Evolutionary conservation across 1,140 invertebrate genomes (phyloP).

Genomic region (Phthorimaea operculella): DNA sequence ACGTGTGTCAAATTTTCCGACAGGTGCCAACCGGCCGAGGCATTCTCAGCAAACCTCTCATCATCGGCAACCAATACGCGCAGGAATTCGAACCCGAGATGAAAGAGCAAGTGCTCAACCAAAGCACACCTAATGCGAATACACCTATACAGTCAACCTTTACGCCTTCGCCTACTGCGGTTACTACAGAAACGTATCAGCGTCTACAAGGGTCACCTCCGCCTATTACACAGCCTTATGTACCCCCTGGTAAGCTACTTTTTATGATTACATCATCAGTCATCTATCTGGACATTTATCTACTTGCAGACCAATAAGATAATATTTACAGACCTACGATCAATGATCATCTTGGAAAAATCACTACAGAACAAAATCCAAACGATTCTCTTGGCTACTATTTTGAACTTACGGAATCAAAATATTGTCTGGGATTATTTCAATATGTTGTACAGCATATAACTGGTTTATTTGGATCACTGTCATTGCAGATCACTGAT

Average conservation of each 20-base stretch:
- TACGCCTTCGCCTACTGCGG: conserved; percentile 21
- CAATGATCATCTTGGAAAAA: too few relatives aligned
- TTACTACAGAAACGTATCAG: conserved; percentile 16
- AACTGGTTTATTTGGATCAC: too few relatives aligned
- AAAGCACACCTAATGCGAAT: conserved; percentile 13
- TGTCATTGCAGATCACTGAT: too few relatives aligned
- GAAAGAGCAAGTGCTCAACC: conserved; percentile 29
- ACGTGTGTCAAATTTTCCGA: background rate
- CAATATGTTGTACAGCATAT: too few relatives aligned
- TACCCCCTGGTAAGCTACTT: conserved; percentile 47
- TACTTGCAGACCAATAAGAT: too few relatives aligned
- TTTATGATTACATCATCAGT: too few relatives aligned
- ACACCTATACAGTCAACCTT: conserved; percentile 9
- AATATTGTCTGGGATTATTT: too few relatives aligned
- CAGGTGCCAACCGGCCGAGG: conserved; percentile 53
- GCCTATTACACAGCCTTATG: conserved; percentile 41
- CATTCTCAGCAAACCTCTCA: conserved; percentile 46
- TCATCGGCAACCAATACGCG: conserved; percentile 62
- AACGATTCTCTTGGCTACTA: too few relatives aligned
- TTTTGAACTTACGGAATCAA: too few relatives aligned
- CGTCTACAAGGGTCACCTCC: conserved; percentile 40
- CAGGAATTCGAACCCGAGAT: conserved; percentile 56
- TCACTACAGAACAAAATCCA: too few relatives aligned
- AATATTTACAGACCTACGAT: too few relatives aligned
- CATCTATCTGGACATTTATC: too few relatives aligned